phyloP scores from a whole-genome alignment of 2,797 vertebrate genomes.

The Argentina silus region DNA sequence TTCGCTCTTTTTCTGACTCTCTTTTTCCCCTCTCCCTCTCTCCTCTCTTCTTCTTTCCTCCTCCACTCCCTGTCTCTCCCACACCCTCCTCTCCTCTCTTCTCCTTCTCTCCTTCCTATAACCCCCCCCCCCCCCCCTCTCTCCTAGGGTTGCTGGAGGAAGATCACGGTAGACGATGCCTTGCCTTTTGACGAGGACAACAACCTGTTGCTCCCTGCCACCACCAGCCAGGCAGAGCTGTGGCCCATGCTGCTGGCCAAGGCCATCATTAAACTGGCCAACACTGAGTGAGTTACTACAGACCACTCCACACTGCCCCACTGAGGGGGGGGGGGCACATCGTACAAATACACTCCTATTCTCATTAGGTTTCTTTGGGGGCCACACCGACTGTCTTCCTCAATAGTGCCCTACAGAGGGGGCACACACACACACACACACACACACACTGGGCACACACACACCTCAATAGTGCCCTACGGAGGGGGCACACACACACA shows the following conservation, averaged over 20 bases:
- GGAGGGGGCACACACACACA: too few species aligned
- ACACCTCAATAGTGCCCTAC: too few species aligned
- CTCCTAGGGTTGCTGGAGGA: slow-evolving; percentile 91
- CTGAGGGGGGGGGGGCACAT: too few species aligned
- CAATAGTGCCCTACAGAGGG: too few species aligned
- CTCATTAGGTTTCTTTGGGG: neutral
- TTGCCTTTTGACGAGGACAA: slow-evolving; percentile 89
- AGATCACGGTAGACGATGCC: slow-evolving; percentile 88
- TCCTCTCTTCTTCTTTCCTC: neutral
- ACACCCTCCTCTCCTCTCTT: neutral
- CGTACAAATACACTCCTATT: neutral
- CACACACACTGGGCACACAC: too few species aligned
- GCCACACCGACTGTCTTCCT: too few species aligned
- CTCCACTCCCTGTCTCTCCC: neutral
- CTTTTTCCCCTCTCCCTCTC: neutral
- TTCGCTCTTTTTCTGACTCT: neutral
- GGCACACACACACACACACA: too few species aligned
- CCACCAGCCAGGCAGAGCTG: slow-evolving; percentile 83
- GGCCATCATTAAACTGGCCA: slow-evolving; percentile 91
- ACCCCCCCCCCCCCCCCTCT: neutral
- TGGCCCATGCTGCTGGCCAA: slow-evolving; percentile 96
- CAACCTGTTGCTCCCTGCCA: slow-evolving; percentile 87
- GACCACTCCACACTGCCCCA: neutral
- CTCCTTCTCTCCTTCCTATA: neutral
- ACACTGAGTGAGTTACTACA: slow-evolving; percentile 82